Evolutionary conservation across 2,113 vertebrate species (phyloP).

Genomic region (Saccopteryx bilineata): DNA sequence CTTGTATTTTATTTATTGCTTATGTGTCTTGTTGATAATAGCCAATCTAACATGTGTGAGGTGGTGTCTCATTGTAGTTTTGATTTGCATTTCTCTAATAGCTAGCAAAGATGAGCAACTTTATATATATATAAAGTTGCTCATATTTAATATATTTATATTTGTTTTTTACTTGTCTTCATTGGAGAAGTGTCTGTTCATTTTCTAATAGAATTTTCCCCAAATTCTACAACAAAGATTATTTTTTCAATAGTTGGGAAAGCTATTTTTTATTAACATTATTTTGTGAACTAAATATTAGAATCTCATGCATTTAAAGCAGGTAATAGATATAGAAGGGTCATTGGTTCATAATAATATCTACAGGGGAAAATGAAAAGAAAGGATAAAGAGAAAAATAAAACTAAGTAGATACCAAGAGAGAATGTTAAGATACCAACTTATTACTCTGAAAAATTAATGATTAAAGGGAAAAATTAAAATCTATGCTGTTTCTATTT

Average conservation of each 20-base stretch:
- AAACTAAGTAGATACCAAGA: neutral
- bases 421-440: neutral
- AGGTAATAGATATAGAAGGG: neutral
- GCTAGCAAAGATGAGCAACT: too few species aligned
- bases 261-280: too few species aligned
- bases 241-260: neutral
- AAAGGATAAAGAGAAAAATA: neutral
- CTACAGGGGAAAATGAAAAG: neutral
- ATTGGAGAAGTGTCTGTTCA: neutral
- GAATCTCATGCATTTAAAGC: neutral
- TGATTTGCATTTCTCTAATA: too few species aligned
- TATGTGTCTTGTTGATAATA: too few species aligned
- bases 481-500: neutral
- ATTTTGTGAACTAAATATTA: neutral
- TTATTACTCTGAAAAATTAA: conserved; percentile 41
- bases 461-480: conserved; percentile 1
- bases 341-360: neutral
- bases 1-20: too few species aligned
- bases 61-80: too few species aligned
- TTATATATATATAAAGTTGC: too few species aligned
- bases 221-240: conserved; percentile 19
- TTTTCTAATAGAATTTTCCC: neutral
- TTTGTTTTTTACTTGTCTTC: too few species aligned
- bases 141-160: too few species aligned
- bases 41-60: too few species aligned